These are phyloP conservation scores for Papilio protenor DNA, from an alignment of 2,888 invertebrate genomes.

Conservation along the genomic window DNA sequence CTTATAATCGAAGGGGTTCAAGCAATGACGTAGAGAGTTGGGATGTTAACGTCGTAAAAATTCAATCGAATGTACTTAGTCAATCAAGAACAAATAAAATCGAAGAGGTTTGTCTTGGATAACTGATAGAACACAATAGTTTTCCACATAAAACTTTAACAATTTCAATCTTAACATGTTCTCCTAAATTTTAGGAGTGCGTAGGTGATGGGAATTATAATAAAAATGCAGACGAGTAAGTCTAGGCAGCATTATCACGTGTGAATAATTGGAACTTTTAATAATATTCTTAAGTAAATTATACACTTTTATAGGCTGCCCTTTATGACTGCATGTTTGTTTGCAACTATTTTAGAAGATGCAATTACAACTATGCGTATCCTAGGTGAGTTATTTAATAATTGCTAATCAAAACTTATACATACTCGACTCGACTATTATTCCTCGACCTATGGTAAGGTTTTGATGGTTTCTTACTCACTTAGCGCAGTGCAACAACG, in stretches of 20 bases:
- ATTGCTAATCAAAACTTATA: neutral
- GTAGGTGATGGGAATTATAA: slow-evolving; percentile 1
- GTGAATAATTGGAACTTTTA: neutral
- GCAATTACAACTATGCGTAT: slow-evolving; percentile 55
- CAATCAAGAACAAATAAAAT: slow-evolving; percentile 23
- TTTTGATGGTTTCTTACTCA: neutral
- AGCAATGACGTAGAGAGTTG: slow-evolving; percentile 4
- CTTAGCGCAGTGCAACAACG: slow-evolving; percentile 63
- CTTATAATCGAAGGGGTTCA: slow-evolving; percentile 8
- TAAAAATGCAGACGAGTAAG: slow-evolving; percentile 20
- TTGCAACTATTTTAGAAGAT: slow-evolving; percentile 57
- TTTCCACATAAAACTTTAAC: neutral
- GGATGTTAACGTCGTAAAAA: slow-evolving; percentile 10
- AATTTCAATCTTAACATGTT: neutral
- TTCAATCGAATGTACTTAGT: slow-evolving; percentile 1
- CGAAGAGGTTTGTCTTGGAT: slow-evolving; percentile 6
- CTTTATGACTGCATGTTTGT: slow-evolving; percentile 49
- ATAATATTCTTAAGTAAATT: neutral
- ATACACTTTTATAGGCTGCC: slow-evolving; percentile 22
- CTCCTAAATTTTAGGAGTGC: neutral
- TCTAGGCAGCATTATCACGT: neutral
- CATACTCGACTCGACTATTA: neutral
- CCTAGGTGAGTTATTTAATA: slow-evolving; percentile 49
- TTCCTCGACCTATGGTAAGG: neutral
- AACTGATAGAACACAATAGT: neutral